Percentiles rank a stretch among this genome's conserved stretches.
Evolutionary conservation across 2,797 vertebrate species (phyloP).

Genomic region (Triplophysa bombifrons): DNA sequence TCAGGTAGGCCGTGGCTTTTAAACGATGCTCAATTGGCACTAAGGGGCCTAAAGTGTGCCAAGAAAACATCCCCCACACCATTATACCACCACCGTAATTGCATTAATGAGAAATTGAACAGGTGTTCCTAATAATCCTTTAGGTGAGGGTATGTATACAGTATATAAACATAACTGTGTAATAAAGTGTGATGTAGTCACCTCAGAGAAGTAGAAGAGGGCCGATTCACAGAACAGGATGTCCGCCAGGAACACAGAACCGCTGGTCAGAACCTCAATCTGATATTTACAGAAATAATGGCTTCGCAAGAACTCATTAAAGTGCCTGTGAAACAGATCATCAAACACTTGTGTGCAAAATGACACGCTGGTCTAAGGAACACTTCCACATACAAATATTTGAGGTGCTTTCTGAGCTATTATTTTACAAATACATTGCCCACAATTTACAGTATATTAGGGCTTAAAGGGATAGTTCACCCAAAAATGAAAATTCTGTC

Average conservation of each 20-base stretch:
- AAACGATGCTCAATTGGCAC: too few species aligned
- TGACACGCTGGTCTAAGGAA: background rate
- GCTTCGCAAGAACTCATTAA: constrained; percentile 94
- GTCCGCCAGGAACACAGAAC: constrained; percentile 96
- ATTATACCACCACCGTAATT: too few species aligned
- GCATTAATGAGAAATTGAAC: too few species aligned
- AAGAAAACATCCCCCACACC: too few species aligned
- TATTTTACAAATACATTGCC: background rate
- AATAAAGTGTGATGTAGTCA: constrained; percentile 62
- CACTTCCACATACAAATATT: background rate
- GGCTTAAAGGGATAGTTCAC: too few species aligned
- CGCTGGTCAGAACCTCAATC: constrained; percentile 99
- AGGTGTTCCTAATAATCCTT: too few species aligned
- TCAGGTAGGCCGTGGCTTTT: too few species aligned
- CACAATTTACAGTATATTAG: too few species aligned
- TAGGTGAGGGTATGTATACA: too few species aligned
- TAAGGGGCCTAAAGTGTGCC: too few species aligned
- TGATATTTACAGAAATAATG: constrained; percentile 99
- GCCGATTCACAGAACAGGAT: constrained; percentile 98
- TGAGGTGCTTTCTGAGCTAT: background rate
- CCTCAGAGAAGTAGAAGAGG: constrained; percentile 99
- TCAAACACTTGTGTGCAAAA: constrained; percentile 6
- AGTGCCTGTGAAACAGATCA: constrained; percentile 84
- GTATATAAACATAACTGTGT: too few species aligned
- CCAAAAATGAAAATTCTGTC: too few species aligned